These are phyloP conservation scores for Cyaniris semiargus DNA, from an alignment of 2,888 invertebrate species.

Conservation along the genomic window DNA sequence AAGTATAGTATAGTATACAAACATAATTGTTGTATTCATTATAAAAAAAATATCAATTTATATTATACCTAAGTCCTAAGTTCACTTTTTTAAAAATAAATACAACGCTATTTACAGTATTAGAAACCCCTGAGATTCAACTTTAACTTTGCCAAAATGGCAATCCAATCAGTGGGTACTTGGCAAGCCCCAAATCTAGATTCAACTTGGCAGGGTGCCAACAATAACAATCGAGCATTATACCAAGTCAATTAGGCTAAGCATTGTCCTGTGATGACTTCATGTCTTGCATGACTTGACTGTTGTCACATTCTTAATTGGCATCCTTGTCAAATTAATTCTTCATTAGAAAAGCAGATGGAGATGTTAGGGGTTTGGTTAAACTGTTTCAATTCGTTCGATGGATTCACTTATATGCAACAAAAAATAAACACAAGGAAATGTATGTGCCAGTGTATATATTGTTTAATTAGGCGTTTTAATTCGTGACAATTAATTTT, in stretches of 20 bases:
- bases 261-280: conserved; percentile 16
- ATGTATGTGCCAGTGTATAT: not conserved
- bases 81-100: no score
- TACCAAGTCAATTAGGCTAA: conserved; percentile 13
- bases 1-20: no score
- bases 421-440: not conserved
- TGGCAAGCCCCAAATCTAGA: conserved; percentile 8
- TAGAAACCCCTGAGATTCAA: no score
- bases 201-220: not conserved
- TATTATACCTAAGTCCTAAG: no score
- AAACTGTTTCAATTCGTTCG: no score
- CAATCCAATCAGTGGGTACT: not conserved
- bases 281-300: not conserved
- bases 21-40: no score
- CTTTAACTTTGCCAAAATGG: not conserved
- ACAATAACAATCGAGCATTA: conserved; percentile 6
- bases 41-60: no score
- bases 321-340: conserved; percentile 1
- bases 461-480: no score
- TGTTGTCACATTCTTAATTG: conserved; percentile 15
- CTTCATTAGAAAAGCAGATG: no score
- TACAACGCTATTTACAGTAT: no score
- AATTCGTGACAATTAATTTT: no score
- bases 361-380: not conserved
- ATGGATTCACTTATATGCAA: not conserved